A percentile compares a stretch with the other conserved stretches of the same genome.
Conservation (phyloP, 2,113 vertebrate species). For the Geococcyx californianus region DNA sequence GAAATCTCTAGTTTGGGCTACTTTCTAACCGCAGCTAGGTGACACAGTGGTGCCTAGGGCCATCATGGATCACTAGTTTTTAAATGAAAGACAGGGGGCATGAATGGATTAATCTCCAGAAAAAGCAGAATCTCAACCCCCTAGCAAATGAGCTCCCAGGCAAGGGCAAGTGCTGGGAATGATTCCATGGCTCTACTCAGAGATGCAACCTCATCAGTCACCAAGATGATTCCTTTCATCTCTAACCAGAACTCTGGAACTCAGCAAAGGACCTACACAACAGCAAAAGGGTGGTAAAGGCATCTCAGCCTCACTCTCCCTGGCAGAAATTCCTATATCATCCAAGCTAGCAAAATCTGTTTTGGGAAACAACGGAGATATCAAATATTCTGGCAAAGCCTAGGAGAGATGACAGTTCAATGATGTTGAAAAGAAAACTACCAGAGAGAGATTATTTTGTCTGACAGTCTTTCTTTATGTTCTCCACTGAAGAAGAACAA, state of each 20-base stretch:
- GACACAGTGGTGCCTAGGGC: neutral
- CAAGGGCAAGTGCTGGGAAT: neutral
- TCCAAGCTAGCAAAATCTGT: neutral
- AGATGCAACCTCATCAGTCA: neutral
- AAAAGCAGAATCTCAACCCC: neutral
- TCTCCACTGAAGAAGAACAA: neutral
- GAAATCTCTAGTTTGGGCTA: neutral
- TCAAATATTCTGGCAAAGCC: constrained; percentile 8
- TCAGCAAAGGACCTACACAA: neutral
- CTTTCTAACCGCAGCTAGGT: neutral
- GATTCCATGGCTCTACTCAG: neutral
- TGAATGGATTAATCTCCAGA: neutral
- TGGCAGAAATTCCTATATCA: neutral
- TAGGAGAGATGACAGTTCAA: constrained; percentile 28
- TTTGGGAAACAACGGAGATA: neutral
- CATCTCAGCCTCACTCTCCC: neutral
- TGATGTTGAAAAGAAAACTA: constrained; percentile 36
- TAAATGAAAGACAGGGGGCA: neutral
- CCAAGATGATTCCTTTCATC: neutral
- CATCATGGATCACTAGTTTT: neutral
- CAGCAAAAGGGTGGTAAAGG: neutral
- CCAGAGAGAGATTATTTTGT: constrained; percentile 32
- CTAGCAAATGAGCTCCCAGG: neutral
- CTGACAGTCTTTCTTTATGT: constrained; percentile 20
- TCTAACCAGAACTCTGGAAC: neutral